Percentiles rank a stretch among this genome's conserved stretches.
Evolutionary conservation across 2,113 vertebrate species (phyloP).

Genomic region (Cyprinodon tularosa): DNA sequence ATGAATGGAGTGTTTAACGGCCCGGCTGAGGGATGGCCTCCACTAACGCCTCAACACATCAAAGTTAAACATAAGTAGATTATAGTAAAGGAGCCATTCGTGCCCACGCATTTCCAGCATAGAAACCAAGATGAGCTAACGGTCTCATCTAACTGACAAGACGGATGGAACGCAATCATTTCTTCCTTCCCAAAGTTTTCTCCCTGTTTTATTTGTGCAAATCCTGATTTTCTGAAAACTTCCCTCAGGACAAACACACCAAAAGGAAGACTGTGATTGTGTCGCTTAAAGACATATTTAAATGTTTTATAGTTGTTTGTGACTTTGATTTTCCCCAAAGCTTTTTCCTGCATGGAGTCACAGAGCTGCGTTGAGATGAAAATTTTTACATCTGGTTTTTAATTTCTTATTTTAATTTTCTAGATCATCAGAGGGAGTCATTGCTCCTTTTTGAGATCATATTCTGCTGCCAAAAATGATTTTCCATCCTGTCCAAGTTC

Average conservation of each 20-base stretch:
- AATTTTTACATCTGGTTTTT: no score
- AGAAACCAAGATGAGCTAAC: slow-evolving; percentile 3
- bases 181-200: background rate
- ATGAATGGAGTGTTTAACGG: slow-evolving; percentile 58
- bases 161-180: slow-evolving; percentile 19
- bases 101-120: slow-evolving; percentile 53
- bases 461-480: no score
- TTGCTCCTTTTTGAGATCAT: no score
- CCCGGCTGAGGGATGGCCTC: slow-evolving; percentile 22
- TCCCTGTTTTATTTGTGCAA: background rate
- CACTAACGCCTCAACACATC: slow-evolving; percentile 57
- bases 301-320: background rate
- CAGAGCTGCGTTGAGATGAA: no score
- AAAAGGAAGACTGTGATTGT: background rate
- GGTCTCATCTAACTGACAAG: slow-evolving; percentile 2
- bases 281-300: no score
- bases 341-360: no score
- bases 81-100: slow-evolving; percentile 35
- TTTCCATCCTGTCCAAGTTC: no score
- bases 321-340: background rate
- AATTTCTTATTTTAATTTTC: no score
- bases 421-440: no score
- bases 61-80: slow-evolving; percentile 61
- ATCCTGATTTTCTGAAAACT: background rate
- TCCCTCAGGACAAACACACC: background rate